Evolutionary conservation across 2,888 invertebrate genomes (phyloP), one percentile per base, ranked within the genome.

Genomic region (Physocephala rufipes): DNA sequence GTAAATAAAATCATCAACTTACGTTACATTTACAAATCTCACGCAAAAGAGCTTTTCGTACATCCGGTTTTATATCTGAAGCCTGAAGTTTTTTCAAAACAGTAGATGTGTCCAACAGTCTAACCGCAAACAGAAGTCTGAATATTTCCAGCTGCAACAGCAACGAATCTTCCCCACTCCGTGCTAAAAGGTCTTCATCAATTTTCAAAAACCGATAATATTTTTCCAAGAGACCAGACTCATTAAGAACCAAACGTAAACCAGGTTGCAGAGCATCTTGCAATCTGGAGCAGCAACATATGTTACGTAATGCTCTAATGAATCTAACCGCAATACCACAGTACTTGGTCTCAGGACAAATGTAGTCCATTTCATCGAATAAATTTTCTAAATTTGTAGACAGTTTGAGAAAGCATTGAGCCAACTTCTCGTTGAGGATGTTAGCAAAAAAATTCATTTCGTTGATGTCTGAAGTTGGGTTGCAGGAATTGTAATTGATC

Each of bases 381-480:
- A n/a, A 47, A 77, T 75, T 69, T 62, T 71, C 74, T 64, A 73
- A 71, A 67, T 74, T 61, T 73, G 77, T 63, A 78, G 76, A 76
- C 70, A 79, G 76, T 67, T 76, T 79, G 76, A 80, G 81, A 76
- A 84, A 78, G 74, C 84, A 83, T 74, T 78, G 79, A 58, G 84
- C 80, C 63, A 86, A 81, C 76, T 84, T 82, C 76, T 83, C 82
- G 79, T 82, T 81, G 74, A 86, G 79, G 81, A 85, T 83, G 80
- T 84, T 83, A 71, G 83, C 83, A 77, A 86, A 85, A 81, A 82
- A 85, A 82, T 85, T 83, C 78, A 85, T 85, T 82, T 85, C 85
- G 74, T 81, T 70, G 71, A 73, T 70, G 72, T 24, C 15, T 49
- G 49, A 49, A 5, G 3, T 74, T 53, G 74, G 67, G 69, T 72